Conservation (phyloP, 2,797 vertebrate genomes). For the Sebastiscus albofasciatus region DNA sequence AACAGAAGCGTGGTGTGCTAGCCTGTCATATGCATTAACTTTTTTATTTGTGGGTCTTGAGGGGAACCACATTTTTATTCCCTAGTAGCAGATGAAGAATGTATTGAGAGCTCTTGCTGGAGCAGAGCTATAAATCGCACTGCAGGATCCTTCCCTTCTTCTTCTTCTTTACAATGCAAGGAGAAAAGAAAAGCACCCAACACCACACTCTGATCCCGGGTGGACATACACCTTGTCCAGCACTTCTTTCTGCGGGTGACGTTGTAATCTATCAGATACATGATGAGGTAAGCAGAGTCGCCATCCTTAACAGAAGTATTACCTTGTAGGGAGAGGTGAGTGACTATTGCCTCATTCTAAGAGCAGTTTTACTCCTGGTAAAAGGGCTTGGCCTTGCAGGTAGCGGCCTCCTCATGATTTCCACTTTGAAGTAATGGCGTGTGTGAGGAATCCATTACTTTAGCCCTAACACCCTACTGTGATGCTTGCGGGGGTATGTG, state of each 20-base stretch:
- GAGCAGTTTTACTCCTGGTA: conserved; percentile 21
- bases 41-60: conserved; percentile 42
- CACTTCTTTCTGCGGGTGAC: not conserved
- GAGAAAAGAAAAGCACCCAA: conserved; percentile 16
- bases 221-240: not conserved
- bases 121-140: conserved; percentile 51
- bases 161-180: not conserved
- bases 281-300: conserved; percentile 2
- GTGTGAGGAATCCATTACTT: conserved; percentile 75
- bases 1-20: conserved; percentile 23
- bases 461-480: conserved; percentile 65
- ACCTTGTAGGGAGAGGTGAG: conserved; percentile 9
- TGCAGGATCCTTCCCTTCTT: conserved; percentile 16
- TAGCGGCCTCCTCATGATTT: conserved; percentile 54
- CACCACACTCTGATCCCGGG: not conserved
- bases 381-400: conserved; percentile 52
- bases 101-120: conserved; percentile 10
- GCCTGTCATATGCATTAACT: conserved; percentile 24
- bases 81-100: conserved; percentile 38
- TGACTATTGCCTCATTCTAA: conserved; percentile 7
- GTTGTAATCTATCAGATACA: not conserved
- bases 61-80: conserved; percentile 22
- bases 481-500: conserved; percentile 52
- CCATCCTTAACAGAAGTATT: not conserved
- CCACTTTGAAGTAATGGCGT: conserved; percentile 72